Evolutionary conservation across 2,113 vertebrate species (phyloP).

Genomic region (Glaucomys volans): DNA sequence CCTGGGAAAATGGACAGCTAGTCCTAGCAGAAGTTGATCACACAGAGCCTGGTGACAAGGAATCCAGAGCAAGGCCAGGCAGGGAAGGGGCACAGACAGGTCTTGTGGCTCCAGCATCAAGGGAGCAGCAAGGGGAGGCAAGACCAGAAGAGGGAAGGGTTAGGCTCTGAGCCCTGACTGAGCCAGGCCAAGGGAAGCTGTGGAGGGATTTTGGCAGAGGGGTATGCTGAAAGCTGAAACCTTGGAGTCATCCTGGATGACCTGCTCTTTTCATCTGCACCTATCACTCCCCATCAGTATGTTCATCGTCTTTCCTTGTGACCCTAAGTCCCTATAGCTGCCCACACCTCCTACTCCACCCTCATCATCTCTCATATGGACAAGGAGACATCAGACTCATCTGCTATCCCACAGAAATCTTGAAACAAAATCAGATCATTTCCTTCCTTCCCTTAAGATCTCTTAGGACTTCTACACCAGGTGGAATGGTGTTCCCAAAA

Average conservation of each 20-base stretch:
- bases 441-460: background rate
- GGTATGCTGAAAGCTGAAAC: background rate
- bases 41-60: background rate
- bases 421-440: background rate
- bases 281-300: background rate
- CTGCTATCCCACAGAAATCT: background rate
- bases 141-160: too few species aligned
- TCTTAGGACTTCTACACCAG: background rate
- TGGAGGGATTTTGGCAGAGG: background rate
- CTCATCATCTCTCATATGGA: background rate
- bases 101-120: background rate
- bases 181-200: too few species aligned
- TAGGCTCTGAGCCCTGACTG: background rate
- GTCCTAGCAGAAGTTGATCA: background rate
- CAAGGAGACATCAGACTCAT: background rate
- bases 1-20: background rate
- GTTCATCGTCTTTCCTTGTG: too few species aligned
- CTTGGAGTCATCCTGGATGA: background rate
- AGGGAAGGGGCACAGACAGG: background rate
- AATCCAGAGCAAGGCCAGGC: background rate
- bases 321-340: too few species aligned
- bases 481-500: background rate
- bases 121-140: too few species aligned
- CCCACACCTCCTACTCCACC: background rate
- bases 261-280: background rate